Evolutionary conservation across 2,888 invertebrate species (phyloP).

Genomic region (Noctua janthe): DNA sequence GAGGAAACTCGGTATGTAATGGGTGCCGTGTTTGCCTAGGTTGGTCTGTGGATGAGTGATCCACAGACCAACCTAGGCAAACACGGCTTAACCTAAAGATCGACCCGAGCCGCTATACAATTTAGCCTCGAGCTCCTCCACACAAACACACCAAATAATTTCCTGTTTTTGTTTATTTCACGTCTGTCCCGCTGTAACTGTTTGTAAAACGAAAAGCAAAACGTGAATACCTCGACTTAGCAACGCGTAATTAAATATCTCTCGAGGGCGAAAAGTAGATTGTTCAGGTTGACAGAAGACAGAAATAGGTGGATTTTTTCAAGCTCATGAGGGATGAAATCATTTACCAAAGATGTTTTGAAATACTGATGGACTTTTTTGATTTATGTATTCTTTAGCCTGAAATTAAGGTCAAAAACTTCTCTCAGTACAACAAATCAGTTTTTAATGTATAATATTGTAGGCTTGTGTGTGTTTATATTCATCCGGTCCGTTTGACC

Average conservation of each 20-base stretch:
- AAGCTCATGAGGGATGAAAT: background rate
- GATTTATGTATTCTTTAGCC: background rate
- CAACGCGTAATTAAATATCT: constrained; percentile 2
- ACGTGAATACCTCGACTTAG: constrained; percentile 6
- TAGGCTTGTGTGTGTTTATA: background rate
- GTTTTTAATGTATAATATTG: no score
- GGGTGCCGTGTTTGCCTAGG: no score
- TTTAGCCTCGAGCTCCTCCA: no score
- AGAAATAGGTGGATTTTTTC: background rate
- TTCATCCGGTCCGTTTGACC: no score
- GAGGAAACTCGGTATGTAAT: no score
- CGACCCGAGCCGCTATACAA: no score
- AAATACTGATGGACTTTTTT: background rate
- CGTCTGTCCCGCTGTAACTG: constrained; percentile 44
- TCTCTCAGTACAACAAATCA: no score
- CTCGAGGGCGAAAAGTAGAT: background rate
- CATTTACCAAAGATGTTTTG: background rate
- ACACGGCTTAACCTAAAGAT: no score
- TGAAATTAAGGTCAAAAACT: background rate
- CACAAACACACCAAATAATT: constrained; percentile 8
- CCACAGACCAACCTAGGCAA: no score
- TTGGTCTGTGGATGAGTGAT: no score
- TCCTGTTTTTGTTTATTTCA: constrained; percentile 26
- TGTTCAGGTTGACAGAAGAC: background rate
- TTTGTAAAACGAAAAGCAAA: constrained; percentile 49